Evolutionary conservation across 2,797 vertebrate genomes (phyloP).

Genomic region (Lagorchestes hirsutus): DNA sequence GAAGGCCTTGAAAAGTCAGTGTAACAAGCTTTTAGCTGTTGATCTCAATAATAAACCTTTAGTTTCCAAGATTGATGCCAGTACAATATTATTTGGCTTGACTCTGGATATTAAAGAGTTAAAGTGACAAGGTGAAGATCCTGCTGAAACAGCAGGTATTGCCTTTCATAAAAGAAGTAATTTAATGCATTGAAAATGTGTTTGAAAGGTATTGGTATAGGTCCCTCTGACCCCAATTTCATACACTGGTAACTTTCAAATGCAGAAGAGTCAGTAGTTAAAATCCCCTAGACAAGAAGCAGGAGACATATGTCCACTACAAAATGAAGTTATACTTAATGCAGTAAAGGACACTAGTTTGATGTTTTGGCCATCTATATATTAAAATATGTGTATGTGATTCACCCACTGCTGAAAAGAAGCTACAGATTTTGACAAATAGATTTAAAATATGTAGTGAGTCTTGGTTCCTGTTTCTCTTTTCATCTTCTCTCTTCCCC

Average conservation of each 20-base stretch:
- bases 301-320: not conserved
- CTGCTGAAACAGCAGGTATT: constrained; percentile 60
- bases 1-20: not conserved
- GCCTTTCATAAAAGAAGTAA: constrained; percentile 41
- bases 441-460: not conserved
- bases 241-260: constrained; percentile 26
- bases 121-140: constrained; percentile 31
- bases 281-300: not conserved
- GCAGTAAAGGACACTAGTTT: constrained; percentile 60
- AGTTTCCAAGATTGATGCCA: not conserved
- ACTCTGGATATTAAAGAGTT: constrained; percentile 36
- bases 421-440: constrained; percentile 51
- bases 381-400: constrained; percentile 28
- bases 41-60: not conserved
- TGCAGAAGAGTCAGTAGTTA: not conserved
- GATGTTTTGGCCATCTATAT: not conserved
- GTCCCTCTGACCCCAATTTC: constrained; percentile 64
- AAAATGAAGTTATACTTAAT: constrained; percentile 40
- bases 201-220: constrained; percentile 50
- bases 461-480: no score
- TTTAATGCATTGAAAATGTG: constrained; percentile 46
- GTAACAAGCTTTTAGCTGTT: not conserved
- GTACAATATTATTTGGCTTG: constrained; percentile 23
- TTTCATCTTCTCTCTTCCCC: not conserved
- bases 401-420: constrained; percentile 62